Percentiles rank a stretch among this genome's conserved stretches.
Conservation (phyloP, 2,797 vertebrate genomes). For the Alauda arvensis region DNA sequence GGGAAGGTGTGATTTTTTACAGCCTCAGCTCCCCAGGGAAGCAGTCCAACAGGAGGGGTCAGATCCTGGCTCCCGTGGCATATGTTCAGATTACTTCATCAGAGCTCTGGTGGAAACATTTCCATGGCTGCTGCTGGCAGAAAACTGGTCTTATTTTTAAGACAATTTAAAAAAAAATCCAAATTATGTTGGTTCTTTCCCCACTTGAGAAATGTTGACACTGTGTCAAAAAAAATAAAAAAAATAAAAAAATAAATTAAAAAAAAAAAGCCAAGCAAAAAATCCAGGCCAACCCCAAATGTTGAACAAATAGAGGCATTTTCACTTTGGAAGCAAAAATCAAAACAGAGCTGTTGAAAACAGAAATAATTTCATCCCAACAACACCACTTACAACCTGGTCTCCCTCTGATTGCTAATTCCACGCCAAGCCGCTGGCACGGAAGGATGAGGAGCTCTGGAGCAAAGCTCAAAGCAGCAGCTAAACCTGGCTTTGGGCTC, state of each 20-base stretch:
- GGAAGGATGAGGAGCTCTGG: background rate
- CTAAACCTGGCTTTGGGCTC: background rate
- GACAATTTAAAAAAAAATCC: background rate
- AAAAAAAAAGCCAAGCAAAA: background rate
- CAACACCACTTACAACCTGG: background rate
- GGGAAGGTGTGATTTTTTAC: constrained; percentile 40
- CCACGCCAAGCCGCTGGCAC: background rate
- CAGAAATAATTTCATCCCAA: constrained; percentile 27
- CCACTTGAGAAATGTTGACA: constrained; percentile 21
- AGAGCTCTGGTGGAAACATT: background rate
- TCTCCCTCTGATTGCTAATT: background rate
- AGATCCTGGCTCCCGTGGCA: background rate
- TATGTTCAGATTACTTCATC: constrained; percentile 37
- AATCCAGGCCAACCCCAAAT: constrained; percentile 18
- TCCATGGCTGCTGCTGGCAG: constrained; percentile 23
- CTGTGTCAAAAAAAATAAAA: background rate
- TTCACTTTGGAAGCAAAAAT: constrained; percentile 30
- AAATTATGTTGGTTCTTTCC: background rate
- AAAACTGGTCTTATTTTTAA: background rate
- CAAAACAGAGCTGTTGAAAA: constrained; percentile 45
- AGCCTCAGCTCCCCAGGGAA: constrained; percentile 7
- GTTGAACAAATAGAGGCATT: constrained; percentile 31
- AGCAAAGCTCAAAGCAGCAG: background rate
- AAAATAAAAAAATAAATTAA: background rate
- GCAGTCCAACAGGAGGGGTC: constrained; percentile 33